Evolutionary conservation across 1,140 invertebrate genomes (phyloP).

Genomic region (Drosophila ercepeae): DNA sequence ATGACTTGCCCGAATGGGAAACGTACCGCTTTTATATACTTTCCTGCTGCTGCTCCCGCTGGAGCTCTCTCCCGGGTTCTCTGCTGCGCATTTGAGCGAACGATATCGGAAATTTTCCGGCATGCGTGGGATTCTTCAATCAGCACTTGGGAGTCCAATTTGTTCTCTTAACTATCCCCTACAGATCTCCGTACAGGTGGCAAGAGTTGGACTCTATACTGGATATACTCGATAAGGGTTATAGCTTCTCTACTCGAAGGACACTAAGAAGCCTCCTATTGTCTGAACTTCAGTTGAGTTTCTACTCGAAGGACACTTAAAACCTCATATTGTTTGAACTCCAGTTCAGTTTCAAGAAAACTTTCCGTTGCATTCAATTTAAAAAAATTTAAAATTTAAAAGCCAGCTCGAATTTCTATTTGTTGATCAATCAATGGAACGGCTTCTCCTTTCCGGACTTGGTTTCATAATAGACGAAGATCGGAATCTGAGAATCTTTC

Average conservation of each 20-base stretch:
- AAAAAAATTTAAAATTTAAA: too few species aligned
- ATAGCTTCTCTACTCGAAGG: too few species aligned
- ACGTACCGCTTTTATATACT: constrained; percentile 42
- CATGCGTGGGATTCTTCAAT: constrained; percentile 29
- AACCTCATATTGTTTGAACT: too few species aligned
- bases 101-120: constrained; percentile 39
- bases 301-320: neutral
- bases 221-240: too few species aligned
- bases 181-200: neutral
- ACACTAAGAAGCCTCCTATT: too few species aligned
- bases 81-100: constrained; percentile 20
- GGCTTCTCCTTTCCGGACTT: constrained; percentile 8
- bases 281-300: too few species aligned
- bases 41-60: neutral
- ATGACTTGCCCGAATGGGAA: constrained; percentile 46
- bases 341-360: constrained; percentile 45
- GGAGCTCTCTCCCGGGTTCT: constrained; percentile 13
- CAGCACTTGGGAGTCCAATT: neutral
- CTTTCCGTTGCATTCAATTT: constrained; percentile 69
- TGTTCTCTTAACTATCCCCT: constrained; percentile 5
- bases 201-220: too few species aligned
- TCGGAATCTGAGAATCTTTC: constrained; percentile 32
- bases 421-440: constrained; percentile 53
- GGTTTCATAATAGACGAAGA: constrained; percentile 23
- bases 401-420: constrained; percentile 57